A percentile compares a stretch with the other conserved stretches of the same genome.
Evolutionary conservation across 2,888 invertebrate genomes (phyloP).

Genomic region (Sericinus montela): DNA sequence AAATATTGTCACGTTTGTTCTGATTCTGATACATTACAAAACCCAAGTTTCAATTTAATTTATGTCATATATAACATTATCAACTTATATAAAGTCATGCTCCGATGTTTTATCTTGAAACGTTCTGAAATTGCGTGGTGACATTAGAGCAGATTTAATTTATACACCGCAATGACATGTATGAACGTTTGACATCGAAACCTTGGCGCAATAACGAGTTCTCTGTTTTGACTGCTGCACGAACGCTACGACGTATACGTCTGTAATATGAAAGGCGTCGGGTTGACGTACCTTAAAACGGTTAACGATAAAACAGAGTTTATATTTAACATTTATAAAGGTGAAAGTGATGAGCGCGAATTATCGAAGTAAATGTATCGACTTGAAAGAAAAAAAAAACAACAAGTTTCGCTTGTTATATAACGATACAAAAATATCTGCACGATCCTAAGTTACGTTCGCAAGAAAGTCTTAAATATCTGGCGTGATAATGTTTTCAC

Average conservation of each 20-base stretch:
- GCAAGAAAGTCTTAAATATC: not conserved
- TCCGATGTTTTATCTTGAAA: constrained; percentile 25
- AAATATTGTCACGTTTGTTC: constrained; percentile 9
- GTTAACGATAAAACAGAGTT: not conserved
- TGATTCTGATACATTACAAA: constrained; percentile 6
- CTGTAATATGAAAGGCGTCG: constrained; percentile 1
- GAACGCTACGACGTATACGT: constrained; percentile 5
- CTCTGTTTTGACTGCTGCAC: constrained; percentile 16
- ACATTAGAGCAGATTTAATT: constrained; percentile 14
- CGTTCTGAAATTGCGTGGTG: constrained; percentile 19
- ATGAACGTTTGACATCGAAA: constrained; percentile 25
- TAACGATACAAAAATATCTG: not conserved
- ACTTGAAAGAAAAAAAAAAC: not conserved
- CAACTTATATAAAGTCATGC: constrained; percentile 27
- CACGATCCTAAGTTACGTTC: no score
- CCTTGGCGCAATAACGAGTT: constrained; percentile 24
- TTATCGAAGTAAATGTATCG: not conserved
- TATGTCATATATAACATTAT: constrained; percentile 23
- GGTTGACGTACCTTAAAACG: constrained; percentile 5
- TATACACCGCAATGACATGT: constrained; percentile 13
- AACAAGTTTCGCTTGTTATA: not conserved
- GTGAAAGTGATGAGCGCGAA: not conserved
- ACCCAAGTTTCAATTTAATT: constrained; percentile 23
- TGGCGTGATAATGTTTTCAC: constrained; percentile 8
- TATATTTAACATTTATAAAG: not conserved